Base-by-base conservation (phyloP, 2,888 invertebrate species). In the Lochmaea crataegi region DNA sequence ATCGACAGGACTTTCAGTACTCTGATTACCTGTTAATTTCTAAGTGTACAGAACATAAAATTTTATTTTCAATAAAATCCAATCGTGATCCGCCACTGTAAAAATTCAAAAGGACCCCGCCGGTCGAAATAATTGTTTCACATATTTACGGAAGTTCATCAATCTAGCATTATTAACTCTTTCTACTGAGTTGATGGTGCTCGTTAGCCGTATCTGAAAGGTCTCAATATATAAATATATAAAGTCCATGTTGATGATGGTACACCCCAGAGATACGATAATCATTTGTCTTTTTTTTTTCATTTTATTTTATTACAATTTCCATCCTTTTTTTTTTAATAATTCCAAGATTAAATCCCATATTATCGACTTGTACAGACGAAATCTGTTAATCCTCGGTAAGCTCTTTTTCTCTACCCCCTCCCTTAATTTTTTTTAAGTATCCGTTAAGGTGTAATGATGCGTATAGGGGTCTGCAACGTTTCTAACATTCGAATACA, bases 401-500 rank as follows among this genome's bases (percentile, higher is more conserved):
- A n/a, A 18, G 16, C 18, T 18, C 7, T 53, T 18, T 10, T 53
- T 16, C 10, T 18, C n/a, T 16, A 16, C 53, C 45, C 14, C 45
- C 45, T 56, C 22, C 11, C 4, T 60, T n/a, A 9, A 14, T 60
- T 22, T 26, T 32, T n/a, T 60, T 60, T 38, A 14, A 38, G 60
- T 71, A 74, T 74, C 73, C 77, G 76, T 75, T 76, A 74, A 73
- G 72, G 83, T 82, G 83, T 83, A 84, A 84, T 84, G 84, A 84
- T 82, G 83, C 84, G 82, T 84, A 79, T 74, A 76, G 80, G 77
- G 77, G 78, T 78, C 76, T 75, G 69, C 74, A 18, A 38, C 32
- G 53, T 66, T 38, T 58, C 18, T 51, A 65, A 56, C 73, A 75
- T 38, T 58, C 18, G 38, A 65, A 38, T 38, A 56, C 73, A 75